phyloP scores from a whole-genome alignment of 2,113 vertebrate genomes.

The Pygoscelis adeliae region DNA sequence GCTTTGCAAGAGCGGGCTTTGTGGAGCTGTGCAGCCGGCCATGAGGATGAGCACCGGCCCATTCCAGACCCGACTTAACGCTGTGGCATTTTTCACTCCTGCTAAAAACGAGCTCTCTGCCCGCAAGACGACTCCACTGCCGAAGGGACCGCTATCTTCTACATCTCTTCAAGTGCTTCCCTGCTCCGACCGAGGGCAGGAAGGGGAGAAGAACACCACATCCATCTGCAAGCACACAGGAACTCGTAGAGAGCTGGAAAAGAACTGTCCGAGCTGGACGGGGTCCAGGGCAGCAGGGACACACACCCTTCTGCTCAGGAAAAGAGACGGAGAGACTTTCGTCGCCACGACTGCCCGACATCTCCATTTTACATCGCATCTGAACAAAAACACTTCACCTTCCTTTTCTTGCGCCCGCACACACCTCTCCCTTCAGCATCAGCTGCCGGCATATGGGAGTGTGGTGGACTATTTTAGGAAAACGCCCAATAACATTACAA shows the following conservation, averaged over 20 bases:
- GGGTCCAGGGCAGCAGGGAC: not conserved
- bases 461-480: constrained; percentile 30
- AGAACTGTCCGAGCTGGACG: not conserved
- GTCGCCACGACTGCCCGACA: fast-evolving
- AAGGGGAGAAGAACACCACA: not conserved
- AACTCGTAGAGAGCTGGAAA: not conserved
- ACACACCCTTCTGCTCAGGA: not conserved
- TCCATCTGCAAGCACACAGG: not conserved
- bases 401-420: not conserved
- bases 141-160: not conserved
- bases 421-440: not conserved
- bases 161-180: not conserved
- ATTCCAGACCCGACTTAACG: fast-evolving
- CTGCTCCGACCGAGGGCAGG: not conserved
- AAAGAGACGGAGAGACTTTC: not conserved
- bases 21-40: not conserved
- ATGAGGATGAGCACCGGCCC: fast-evolving
- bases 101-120: not conserved
- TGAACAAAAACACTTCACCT: not conserved
- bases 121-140: fast-evolving
- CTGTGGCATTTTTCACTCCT: not conserved
- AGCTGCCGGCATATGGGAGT: not conserved
- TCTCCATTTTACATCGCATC: not conserved
- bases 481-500: constrained; percentile 44
- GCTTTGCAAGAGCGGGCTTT: not conserved